Evolutionary conservation across 2,888 invertebrate species (phyloP), one percentile per base, ranked within the genome.

Genomic region (Drosophila quinaria): DNA sequence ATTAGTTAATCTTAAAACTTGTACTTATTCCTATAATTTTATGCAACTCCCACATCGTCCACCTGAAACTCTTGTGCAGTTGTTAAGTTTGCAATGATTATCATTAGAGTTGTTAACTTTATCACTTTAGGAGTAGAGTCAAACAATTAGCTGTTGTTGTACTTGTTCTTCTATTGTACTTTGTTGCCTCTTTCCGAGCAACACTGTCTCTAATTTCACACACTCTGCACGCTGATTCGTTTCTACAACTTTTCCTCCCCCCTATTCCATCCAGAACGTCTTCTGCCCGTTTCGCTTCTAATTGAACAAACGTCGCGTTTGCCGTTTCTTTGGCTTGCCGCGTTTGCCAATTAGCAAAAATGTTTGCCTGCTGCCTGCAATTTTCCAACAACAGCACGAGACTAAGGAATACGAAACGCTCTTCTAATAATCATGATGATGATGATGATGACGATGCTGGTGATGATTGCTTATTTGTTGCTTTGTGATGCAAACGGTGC

Each of bases 331-430:
- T 68, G 44, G 47, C 31, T 60, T 61, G 70, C 73, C 60, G 65
- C 82, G 67, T 31, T 68, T 60, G 72, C 87, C 83, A 83, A 83
- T 83, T 83, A 83, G 83, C 68, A 60, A 80, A 82, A 86, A 81
- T 88, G 67, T 75, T 83, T 87, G 79, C 87, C 63, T 66, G 66
- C 50, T 64, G 56, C 55, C 72, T 74, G 76, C 63, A 72, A 66
- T 80, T 82, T 86, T 65, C 68, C 71, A 68, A 49, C 78, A 69
- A 73, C 61, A 54, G 33, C 56, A 47, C 56, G 41, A 47, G 46
- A 29, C 56, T 6, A 35, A 42, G 49, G 51, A 51, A 65, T 42
- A 54, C 25, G n/a, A 51, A 33, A 55, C 4, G 15, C 31, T 67
- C 49, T 55, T 15, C 31, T 50, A 13, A 61, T 35, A 33, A 60